These are phyloP conservation scores for Virgularia gustaviana DNA, from an alignment of 92 coral and sea anemone genomes.

Conservation along the genomic window DNA sequence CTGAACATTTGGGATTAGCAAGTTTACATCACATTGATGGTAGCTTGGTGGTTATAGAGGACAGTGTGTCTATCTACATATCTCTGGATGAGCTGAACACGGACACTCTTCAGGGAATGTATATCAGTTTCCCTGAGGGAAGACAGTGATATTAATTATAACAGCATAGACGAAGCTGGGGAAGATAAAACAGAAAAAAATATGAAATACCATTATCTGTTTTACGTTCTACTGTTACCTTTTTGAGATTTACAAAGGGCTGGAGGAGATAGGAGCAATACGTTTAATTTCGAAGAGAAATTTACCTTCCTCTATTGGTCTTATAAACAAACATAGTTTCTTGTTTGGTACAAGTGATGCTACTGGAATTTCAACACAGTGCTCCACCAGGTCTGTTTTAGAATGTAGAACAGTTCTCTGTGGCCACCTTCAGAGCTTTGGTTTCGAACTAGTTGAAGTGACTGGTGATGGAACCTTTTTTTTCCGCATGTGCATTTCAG, in stretches of 20 bases:
- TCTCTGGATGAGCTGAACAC: not conserved
- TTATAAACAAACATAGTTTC: not conserved
- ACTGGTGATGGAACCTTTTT: slow-evolving; percentile 42
- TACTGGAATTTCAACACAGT: not conserved
- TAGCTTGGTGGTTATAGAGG: not conserved
- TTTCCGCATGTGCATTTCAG: slow-evolving; percentile 38
- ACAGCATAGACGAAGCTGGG: not conserved
- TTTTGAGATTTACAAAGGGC: slow-evolving; percentile 14
- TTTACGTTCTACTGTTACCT: too few relatives aligned
- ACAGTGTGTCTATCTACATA: not conserved
- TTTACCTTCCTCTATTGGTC: slow-evolving; percentile 39
- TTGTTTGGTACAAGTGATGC: not conserved
- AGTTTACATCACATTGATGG: not conserved
- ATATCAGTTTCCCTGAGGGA: not conserved
- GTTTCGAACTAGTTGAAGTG: slow-evolving; percentile 11
- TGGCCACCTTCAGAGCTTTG: slow-evolving; percentile 37
- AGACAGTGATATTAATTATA: not conserved
- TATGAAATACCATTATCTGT: slow-evolving; percentile 22
- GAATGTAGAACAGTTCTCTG: slow-evolving; percentile 4
- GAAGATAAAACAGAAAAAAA: not conserved
- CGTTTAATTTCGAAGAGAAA: slow-evolving; percentile 17
- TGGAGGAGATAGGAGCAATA: slow-evolving; percentile 12
- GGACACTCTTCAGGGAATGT: not conserved
- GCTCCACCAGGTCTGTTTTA: too few relatives aligned
- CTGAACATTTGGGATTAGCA: not conserved